Conservation (phyloP, 1,140 invertebrate species). For the Listronotus oregonensis region DNA sequence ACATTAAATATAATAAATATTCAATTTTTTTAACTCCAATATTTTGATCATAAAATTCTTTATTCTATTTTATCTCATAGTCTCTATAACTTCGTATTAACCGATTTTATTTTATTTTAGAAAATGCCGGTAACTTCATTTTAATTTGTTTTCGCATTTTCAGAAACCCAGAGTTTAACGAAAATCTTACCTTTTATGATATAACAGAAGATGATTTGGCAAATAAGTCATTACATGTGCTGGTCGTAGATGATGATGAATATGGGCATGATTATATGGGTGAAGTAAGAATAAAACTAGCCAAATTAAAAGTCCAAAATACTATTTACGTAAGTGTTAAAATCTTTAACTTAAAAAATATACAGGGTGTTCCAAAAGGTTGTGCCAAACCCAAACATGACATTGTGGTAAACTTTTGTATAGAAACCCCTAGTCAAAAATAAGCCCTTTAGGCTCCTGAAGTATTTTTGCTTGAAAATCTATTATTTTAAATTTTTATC, state of each 20-base stretch:
- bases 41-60: no score
- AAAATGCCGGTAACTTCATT: no score
- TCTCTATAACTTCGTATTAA: no score
- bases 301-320: constrained; percentile 67
- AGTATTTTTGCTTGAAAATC: no score
- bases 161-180: constrained; percentile 92
- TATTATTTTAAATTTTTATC: no score
- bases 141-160: not conserved
- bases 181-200: constrained; percentile 88
- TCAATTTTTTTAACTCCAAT: no score
- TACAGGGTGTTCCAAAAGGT: not conserved
- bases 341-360: not conserved
- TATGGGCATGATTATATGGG: constrained; percentile 85
- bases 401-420: no score
- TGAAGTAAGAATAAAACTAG: constrained; percentile 70
- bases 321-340: constrained; percentile 55
- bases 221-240: constrained; percentile 73
- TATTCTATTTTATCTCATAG: no score
- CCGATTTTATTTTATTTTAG: no score
- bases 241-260: constrained; percentile 82
- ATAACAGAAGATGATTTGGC: constrained; percentile 79
- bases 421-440: no score
- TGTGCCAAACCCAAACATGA: not conserved
- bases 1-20: no score
- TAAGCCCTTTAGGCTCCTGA: no score